Conservation (phyloP, 1,140 invertebrate species). For the Plutomurus gul region DNA sequence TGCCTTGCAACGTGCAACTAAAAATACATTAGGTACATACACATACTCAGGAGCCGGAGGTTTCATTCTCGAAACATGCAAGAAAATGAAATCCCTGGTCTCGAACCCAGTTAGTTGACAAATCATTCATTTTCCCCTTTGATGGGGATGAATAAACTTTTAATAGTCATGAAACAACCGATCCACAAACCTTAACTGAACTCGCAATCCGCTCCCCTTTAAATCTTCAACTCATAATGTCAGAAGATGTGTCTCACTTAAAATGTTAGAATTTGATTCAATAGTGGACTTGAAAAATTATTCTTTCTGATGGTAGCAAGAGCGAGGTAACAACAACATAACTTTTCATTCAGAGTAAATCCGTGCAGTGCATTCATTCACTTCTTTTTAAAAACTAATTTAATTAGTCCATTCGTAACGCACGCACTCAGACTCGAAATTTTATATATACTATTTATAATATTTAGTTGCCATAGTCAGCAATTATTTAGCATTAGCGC, state of each 20-base stretch:
- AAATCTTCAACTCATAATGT: too few relatives aligned
- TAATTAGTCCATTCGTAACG: too few relatives aligned
- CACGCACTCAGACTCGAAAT: too few relatives aligned
- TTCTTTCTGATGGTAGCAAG: neutral
- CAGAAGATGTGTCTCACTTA: too few relatives aligned
- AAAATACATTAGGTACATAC: neutral
- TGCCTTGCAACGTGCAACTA: neutral
- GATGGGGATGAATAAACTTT: neutral
- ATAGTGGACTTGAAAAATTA: neutral
- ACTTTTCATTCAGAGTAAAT: neutral
- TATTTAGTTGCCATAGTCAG: too few relatives aligned
- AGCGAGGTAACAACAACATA: neutral
- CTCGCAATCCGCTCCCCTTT: neutral
- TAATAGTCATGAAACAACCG: slow-evolving; percentile 16
- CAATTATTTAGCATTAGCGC: too few relatives aligned
- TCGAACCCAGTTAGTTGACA: slow-evolving; percentile 8
- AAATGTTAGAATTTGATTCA: too few relatives aligned
- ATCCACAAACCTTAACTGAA: slow-evolving; percentile 15
- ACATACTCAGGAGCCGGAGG: too few relatives aligned
- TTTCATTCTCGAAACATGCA: too few relatives aligned
- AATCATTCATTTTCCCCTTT: neutral
- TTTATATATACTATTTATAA: too few relatives aligned
- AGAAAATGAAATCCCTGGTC: neutral
- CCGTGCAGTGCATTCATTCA: too few relatives aligned
- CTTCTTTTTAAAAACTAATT: too few relatives aligned